Evolutionary conservation across 2,888 invertebrate species (phyloP).

Genomic region (Tetranychus piercei): DNA sequence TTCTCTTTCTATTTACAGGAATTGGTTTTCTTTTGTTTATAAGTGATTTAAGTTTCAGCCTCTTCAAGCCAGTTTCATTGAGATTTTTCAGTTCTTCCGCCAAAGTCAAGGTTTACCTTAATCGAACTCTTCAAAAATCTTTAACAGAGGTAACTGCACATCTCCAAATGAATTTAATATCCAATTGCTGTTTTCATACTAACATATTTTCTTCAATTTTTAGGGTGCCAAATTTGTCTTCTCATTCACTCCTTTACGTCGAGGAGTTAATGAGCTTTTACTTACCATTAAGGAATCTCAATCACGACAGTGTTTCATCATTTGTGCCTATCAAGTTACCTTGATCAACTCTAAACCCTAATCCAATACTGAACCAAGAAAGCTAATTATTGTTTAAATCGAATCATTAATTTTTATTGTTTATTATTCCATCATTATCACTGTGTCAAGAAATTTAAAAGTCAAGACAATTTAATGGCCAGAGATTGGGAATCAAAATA

Average conservation of each 20-base stretch:
- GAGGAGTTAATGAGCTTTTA: conserved; percentile 31
- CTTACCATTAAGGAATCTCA: conserved; percentile 27
- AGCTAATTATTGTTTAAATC: neutral
- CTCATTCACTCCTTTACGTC: conserved; percentile 31
- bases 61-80: neutral
- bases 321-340: conserved; percentile 7
- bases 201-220: conserved; percentile 14
- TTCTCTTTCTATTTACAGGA: conserved; percentile 24
- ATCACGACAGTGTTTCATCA: conserved; percentile 4
- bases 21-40: conserved; percentile 32
- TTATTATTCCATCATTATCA: neutral
- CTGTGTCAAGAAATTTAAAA: no score
- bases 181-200: neutral
- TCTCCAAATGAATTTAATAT: neutral
- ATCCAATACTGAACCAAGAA: neutral
- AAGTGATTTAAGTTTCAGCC: neutral
- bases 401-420: neutral
- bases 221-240: conserved; percentile 32
- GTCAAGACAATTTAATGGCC: no score
- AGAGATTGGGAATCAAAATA: no score
- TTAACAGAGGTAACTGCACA: neutral
- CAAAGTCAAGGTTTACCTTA: neutral
- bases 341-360: neutral
- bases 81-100: neutral
- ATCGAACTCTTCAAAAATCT: conserved; percentile 4